phyloP scores from a whole-genome alignment of 2,113 vertebrate species.

The Falco punctatus region DNA sequence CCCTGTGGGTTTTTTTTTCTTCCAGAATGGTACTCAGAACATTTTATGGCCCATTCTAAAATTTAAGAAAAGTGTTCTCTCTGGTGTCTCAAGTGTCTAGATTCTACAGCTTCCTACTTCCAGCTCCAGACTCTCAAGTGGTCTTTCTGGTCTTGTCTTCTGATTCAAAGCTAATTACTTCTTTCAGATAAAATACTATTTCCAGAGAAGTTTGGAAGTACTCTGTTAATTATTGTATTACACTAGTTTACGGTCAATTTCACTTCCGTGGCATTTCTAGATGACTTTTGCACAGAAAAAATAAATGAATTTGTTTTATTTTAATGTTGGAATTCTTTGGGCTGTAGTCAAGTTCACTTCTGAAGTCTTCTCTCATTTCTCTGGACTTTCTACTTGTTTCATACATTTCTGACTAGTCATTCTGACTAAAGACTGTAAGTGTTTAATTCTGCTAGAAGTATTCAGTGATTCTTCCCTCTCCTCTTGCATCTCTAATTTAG shows the following conservation, averaged over 20 bases:
- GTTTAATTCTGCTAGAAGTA: neutral
- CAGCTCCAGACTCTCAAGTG: neutral
- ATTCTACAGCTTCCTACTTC: neutral
- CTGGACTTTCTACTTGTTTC: neutral
- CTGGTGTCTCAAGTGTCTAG: neutral
- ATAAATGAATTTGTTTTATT: neutral
- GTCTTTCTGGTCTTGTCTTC: neutral
- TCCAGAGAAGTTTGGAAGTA: neutral
- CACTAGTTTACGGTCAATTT: neutral
- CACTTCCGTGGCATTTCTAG: neutral
- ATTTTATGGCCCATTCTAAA: neutral
- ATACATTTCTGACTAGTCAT: neutral
- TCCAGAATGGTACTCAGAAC: neutral
- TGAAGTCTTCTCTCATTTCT: neutral
- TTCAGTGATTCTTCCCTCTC: neutral
- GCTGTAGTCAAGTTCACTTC: neutral
- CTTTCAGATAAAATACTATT: neutral
- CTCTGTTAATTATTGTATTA: neutral
- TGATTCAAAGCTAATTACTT: neutral
- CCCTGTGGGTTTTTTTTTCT: neutral
- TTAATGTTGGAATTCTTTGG: neutral
- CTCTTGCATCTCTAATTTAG: neutral
- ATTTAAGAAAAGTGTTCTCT: neutral
- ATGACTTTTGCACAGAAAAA: neutral
- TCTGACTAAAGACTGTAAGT: neutral